These are phyloP conservation scores for Campoletis sonorensis DNA, from an alignment of 1,140 invertebrate genomes.

Conservation along the genomic window DNA sequence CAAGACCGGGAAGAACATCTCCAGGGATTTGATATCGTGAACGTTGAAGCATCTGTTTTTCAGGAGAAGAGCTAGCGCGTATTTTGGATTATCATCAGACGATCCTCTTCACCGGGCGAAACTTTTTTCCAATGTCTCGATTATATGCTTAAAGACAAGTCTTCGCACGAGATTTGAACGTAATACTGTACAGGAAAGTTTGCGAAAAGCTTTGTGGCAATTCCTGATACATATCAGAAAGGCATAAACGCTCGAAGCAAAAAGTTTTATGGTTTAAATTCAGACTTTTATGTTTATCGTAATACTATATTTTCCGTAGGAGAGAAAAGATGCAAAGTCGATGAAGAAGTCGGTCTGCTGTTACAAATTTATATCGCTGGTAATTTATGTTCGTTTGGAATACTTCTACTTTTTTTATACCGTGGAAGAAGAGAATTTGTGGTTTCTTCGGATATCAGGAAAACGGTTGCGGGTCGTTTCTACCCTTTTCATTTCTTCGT, in stretches of 20 bases:
- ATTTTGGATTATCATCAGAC: slow-evolving; percentile 52
- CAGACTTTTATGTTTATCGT: slow-evolving; percentile 33
- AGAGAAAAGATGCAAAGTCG: background rate
- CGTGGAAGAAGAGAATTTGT: background rate
- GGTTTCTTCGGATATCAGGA: slow-evolving; percentile 40
- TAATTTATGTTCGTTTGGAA: slow-evolving; percentile 28
- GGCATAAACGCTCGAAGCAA: slow-evolving; percentile 27
- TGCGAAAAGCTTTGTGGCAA: background rate
- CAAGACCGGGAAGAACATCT: slow-evolving; percentile 18
- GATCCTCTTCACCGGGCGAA: slow-evolving; percentile 17
- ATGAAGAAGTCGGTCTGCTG: background rate
- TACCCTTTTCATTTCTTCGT: slow-evolving; percentile 63
- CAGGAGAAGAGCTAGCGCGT: slow-evolving; percentile 32
- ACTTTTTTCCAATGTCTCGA: slow-evolving; percentile 48
- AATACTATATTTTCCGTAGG: slow-evolving; percentile 3
- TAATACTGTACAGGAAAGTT: slow-evolving; percentile 24
- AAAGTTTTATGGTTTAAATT: slow-evolving; percentile 13
- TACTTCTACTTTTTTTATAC: background rate
- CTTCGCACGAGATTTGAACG: slow-evolving; percentile 22
- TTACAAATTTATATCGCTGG: slow-evolving; percentile 18
- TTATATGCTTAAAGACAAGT: slow-evolving; percentile 33
- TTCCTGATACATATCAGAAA: slow-evolving; percentile 29
- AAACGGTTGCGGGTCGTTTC: slow-evolving; percentile 21
- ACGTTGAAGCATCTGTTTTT: slow-evolving; percentile 48
- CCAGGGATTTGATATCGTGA: slow-evolving; percentile 51